A percentile compares a stretch with the other conserved stretches of the same genome.
These are phyloP conservation scores for Ochropleura plecta DNA, from an alignment of 2,888 invertebrate genomes.

Conservation along the genomic window DNA sequence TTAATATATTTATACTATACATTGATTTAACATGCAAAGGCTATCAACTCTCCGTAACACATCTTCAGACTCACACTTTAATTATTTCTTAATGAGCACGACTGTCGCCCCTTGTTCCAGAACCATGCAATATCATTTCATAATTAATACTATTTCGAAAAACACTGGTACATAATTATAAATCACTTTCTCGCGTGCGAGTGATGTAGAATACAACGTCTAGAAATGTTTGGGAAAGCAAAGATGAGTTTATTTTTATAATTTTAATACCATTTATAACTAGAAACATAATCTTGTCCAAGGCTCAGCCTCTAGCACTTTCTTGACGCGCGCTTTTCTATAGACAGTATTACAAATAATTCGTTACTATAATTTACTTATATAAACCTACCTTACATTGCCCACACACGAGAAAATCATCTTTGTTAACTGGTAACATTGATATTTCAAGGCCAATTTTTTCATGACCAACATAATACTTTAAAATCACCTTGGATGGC, in stretches of 20 bases:
- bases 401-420: conserved; percentile 47
- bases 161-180: conserved; percentile 55
- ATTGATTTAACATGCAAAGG: background rate
- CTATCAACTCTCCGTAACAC: background rate
- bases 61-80: background rate
- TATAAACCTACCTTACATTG: conserved; percentile 22
- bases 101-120: conserved; percentile 33
- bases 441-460: conserved; percentile 59
- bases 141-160: conserved; percentile 61
- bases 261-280: background rate
- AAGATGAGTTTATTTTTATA: background rate
- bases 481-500: conserved; percentile 64
- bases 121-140: conserved; percentile 41
- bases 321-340: background rate
- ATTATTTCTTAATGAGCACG: conserved; percentile 34
- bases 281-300: background rate
- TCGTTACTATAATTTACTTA: background rate
- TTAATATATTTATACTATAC: background rate
- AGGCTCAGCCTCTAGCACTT: background rate
- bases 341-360: background rate
- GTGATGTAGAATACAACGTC: background rate
- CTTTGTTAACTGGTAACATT: conserved; percentile 66
- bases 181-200: conserved; percentile 39
- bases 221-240: background rate
- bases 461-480: conserved; percentile 65